Percentiles rank a stretch among this genome's conserved stretches.
phyloP scores from a whole-genome alignment of 1,140 invertebrate genomes.

The Laupala kohalensis region DNA sequence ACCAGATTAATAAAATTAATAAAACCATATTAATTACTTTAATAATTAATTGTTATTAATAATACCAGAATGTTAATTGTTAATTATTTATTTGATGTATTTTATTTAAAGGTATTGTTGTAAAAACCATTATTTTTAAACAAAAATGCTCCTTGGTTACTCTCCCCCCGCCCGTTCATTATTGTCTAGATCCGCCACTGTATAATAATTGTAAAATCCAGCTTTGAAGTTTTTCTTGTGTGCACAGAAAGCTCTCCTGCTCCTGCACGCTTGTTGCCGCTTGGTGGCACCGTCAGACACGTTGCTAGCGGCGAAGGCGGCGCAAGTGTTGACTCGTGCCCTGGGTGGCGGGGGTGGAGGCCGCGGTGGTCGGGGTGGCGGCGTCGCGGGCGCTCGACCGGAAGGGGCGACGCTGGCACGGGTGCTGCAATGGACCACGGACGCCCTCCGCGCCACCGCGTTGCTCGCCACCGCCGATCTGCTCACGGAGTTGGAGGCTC shows the following conservation, averaged over 20 bases:
- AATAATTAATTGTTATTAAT: no score
- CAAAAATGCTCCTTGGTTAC: neutral
- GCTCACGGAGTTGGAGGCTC: conserved; percentile 8
- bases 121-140: no score
- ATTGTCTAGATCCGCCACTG: neutral
- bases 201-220: neutral
- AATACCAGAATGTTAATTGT: no score
- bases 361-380: no score
- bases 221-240: neutral
- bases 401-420: conserved; percentile 25
- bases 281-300: conserved; percentile 27
- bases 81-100: no score
- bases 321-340: conserved; percentile 29
- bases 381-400: conserved; percentile 23
- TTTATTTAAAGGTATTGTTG: no score
- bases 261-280: conserved; percentile 31
- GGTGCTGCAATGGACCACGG: conserved; percentile 28
- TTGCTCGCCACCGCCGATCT: conserved; percentile 13
- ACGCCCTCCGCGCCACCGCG: conserved; percentile 22
- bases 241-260: conserved; percentile 27
- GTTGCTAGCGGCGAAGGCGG: conserved; percentile 28
- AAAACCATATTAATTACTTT: no score
- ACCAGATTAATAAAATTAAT: no score
- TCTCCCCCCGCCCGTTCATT: neutral
- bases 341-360: conserved; percentile 19